Conservation (phyloP, 2,113 vertebrate genomes). For the Hippocampus barbouri region DNA sequence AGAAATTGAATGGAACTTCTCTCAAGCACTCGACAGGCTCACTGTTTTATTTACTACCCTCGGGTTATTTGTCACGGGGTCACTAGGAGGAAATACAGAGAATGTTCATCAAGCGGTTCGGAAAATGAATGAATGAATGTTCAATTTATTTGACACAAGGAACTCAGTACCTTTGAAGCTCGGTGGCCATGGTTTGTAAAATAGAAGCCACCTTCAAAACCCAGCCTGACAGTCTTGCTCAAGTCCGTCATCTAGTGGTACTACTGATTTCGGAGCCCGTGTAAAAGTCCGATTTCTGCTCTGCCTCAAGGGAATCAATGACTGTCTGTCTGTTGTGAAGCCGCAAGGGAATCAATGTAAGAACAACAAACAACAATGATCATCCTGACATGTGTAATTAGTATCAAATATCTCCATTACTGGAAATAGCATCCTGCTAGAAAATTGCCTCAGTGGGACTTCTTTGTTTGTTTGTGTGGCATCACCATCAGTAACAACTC, state of each 20-base stretch:
- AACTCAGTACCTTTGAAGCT: background rate
- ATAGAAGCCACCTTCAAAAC: background rate
- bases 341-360: conserved; percentile 14
- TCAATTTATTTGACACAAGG: background rate
- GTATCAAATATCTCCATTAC: background rate
- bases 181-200: background rate
- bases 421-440: background rate
- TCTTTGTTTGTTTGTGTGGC: background rate
- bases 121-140: conserved; percentile 1
- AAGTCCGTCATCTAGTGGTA: conserved; percentile 42
- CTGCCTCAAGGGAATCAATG: conserved; percentile 18
- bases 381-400: conserved; percentile 16
- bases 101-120: too few relatives aligned
- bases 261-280: background rate
- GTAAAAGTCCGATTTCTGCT: conserved; percentile 1
- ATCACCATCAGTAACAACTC: background rate
- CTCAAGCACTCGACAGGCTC: background rate
- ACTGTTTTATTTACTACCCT: background rate
- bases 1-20: background rate
- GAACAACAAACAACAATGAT: conserved; percentile 14
- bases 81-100: background rate
- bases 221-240: conserved; percentile 16
- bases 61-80: background rate
- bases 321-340: background rate
- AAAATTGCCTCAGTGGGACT: background rate